Base-by-base conservation (phyloP, 2,797 vertebrate species). In the Capromys pilorides region DNA sequence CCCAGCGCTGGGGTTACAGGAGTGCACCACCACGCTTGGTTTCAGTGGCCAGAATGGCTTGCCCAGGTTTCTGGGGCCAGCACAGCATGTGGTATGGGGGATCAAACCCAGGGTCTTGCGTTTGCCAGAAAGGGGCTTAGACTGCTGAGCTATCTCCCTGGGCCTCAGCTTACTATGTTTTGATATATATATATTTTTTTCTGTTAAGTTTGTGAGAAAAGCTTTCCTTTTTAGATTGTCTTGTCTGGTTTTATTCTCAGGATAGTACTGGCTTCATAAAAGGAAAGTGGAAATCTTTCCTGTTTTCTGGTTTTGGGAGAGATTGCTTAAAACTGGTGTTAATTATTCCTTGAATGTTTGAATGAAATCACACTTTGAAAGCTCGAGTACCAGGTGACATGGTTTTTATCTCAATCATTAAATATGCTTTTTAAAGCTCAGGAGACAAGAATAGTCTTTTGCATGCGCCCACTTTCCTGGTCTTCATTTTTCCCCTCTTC, bases 271-370 rank as follows among this genome's bases (percentile, higher is more conserved):
- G 12, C 21, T 41, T 90, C n/a, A 33, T 77, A 59, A 84, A 91
- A 36, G 11, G 49, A 67, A 28, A 67, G 59, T 26, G 39, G 39
- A 41, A 86, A 62, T 33, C 11, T 69, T 88, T 28, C n/a, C 1
- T 36, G 22, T n/a, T 51, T 91, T 93, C 75, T 83, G 31, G 62
- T 86, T 90, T 95, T 83, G 22, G 12, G 84, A 80, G 71, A 92
- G 33, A 18, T 51, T 84, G 33, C 64, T 3, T 78, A 73, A 84
- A 89, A 87, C 13, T 59, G 26, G 22, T 82, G 2, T 45, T 64
- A 88, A 69, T 88, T 51, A 36, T 73, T 94, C 26, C 80, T 79
- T 64, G 90, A 71, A 21, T 77, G 22, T 89, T 87, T 87, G 41
- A 33, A 49, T 69, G 22, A 81, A 81, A 69, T 80, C 45, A 82